Conservation (phyloP, 2,888 invertebrate species). For the Microdon myrmicae region DNA sequence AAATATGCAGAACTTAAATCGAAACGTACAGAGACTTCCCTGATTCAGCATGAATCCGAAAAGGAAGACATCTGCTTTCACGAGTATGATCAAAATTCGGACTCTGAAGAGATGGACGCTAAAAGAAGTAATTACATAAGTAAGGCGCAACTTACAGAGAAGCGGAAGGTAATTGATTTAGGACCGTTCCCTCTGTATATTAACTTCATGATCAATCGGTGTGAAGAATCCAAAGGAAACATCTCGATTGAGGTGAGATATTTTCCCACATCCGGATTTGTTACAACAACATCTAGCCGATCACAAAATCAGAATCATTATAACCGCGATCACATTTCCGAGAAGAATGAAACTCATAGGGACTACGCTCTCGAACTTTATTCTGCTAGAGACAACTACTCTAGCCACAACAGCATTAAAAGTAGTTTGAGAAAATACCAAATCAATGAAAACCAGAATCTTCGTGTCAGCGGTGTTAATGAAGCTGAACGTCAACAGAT, state of each 20-base stretch:
- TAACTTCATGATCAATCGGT: constrained; percentile 46
- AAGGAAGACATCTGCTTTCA: constrained; percentile 38
- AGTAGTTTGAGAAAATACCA: no score
- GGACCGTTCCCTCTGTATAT: constrained; percentile 58
- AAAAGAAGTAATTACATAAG: constrained; percentile 50
- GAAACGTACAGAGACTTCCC: no score
- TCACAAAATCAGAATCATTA: no score
- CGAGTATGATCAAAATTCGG: constrained; percentile 73
- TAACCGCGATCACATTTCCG: no score
- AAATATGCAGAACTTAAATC: no score
- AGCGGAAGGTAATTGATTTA: constrained; percentile 53
- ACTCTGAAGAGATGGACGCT: constrained; percentile 71
- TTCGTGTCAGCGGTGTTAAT: no score
- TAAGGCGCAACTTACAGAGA: constrained; percentile 19
- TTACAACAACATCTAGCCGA: constrained; percentile 55
- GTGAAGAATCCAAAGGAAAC: constrained; percentile 42
- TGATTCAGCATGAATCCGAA: constrained; percentile 68
- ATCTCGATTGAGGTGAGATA: constrained; percentile 56
- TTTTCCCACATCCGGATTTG: constrained; percentile 57
- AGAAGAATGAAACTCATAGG: no score
- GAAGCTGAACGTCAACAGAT: no score
- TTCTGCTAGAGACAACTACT: no score
- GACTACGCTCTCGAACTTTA: no score
- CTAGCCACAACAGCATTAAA: no score
- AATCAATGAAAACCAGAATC: no score